Percentiles rank a stretch among this genome's conserved stretches.
phyloP scores from a whole-genome alignment of 2,888 invertebrate genomes.

The Pristionchus mayeri region DNA sequence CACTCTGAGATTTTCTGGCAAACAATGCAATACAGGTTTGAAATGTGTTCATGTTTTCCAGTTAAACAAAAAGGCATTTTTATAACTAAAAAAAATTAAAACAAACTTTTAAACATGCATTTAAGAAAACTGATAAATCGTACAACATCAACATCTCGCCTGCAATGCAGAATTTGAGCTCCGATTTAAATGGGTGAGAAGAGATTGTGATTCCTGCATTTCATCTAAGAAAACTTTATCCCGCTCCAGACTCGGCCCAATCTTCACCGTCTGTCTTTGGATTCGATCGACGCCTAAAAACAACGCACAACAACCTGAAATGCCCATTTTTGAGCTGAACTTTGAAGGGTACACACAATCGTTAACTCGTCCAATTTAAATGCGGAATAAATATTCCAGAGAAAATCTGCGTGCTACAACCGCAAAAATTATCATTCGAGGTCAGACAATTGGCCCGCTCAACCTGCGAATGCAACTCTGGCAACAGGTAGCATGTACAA shows the following conservation, averaged over 20 bases:
- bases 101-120: too few species aligned
- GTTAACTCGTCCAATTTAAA: too few species aligned
- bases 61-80: too few species aligned
- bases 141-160: neutral
- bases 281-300: neutral
- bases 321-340: neutral
- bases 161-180: neutral
- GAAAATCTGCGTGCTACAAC: conserved; percentile 17
- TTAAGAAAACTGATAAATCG: neutral
- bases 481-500: neutral
- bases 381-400: too few species aligned
- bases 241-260: neutral
- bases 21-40: neutral
- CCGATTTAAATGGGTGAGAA: neutral
- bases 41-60: neutral
- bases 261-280: neutral
- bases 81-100: too few species aligned
- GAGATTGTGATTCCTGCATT: too few species aligned
- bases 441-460: neutral
- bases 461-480: neutral
- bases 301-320: neutral
- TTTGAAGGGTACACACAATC: too few species aligned
- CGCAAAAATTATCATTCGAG: neutral
- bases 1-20: neutral
- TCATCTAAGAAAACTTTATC: neutral